A percentile compares a stretch with the other conserved stretches of the same genome.
Conservation (phyloP, 1,140 invertebrate genomes). For the Paraescarpia echinospica region DNA sequence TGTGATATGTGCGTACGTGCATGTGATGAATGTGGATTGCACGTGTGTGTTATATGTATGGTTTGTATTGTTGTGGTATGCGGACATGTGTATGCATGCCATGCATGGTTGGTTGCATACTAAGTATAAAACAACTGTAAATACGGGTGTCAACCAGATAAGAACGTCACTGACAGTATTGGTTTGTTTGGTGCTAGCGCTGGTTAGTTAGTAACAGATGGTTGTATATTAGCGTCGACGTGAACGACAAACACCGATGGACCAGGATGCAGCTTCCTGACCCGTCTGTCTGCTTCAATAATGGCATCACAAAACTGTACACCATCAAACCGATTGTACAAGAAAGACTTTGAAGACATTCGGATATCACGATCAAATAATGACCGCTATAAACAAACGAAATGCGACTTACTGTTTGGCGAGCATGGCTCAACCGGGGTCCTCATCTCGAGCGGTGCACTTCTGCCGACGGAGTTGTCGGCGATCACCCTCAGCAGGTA, state of each 20-base stretch:
- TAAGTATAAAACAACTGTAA: no score
- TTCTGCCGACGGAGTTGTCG: constrained; percentile 94
- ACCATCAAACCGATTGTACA: neutral
- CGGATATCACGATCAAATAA: neutral
- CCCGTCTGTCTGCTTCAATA: neutral
- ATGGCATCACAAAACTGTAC: neutral
- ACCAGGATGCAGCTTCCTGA: neutral
- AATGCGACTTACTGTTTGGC: constrained; percentile 56
- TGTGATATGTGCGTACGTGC: no score
- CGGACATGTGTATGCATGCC: no score
- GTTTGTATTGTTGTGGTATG: no score
- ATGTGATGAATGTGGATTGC: no score
- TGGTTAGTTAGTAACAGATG: neutral
- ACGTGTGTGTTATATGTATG: no score
- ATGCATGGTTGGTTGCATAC: no score
- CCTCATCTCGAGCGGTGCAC: constrained; percentile 82
- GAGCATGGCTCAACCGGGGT: constrained; percentile 81
- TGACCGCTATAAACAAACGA: neutral
- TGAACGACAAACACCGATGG: neutral
- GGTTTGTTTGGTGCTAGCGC: no score
- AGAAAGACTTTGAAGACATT: neutral
- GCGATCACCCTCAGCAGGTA: constrained; percentile 97
- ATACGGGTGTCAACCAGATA: neutral
- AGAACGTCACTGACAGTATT: neutral
- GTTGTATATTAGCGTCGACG: neutral